Evolutionary conservation across 2,888 invertebrate genomes (phyloP).

Genomic region (Volucella inanis): DNA sequence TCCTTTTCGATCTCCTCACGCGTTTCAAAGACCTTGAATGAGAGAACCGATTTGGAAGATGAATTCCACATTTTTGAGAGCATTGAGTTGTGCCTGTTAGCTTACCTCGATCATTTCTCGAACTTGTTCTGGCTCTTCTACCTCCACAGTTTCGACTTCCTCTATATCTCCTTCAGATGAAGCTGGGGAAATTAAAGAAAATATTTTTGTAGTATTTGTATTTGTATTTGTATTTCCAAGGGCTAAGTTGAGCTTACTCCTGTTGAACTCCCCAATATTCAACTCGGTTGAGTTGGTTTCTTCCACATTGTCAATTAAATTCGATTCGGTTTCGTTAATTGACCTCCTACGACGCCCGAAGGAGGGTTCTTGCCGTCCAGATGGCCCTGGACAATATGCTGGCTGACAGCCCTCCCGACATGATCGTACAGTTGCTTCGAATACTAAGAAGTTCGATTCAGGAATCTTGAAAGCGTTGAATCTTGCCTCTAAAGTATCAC

Average conservation of each 20-base stretch:
- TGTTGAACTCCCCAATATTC: conserved; percentile 78
- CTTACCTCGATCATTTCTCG: conserved; percentile 94
- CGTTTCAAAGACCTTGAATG: conserved; percentile 90
- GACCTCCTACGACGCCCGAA: conserved; percentile 89
- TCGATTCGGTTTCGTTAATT: conserved; percentile 80
- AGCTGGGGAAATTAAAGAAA: conserved; percentile 58
- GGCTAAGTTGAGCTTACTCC: conserved; percentile 70
- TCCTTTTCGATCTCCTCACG: conserved; percentile 88
- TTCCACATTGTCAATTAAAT: conserved; percentile 77
- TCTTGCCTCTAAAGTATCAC: conserved; percentile 94
- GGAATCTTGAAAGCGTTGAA: conserved; percentile 98
- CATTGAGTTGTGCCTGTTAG: not conserved
- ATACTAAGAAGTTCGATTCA: conserved; percentile 95
- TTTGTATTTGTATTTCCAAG: not conserved
- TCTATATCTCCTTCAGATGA: conserved; percentile 60
- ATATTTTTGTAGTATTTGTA: conserved; percentile 43
- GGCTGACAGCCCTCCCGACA: conserved; percentile 96
- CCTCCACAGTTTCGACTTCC: conserved; percentile 76
- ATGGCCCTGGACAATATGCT: conserved; percentile 91
- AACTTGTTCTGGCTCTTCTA: conserved; percentile 88
- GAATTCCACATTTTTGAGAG: not conserved
- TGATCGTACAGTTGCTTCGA: conserved; percentile 95
- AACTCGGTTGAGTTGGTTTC: conserved; percentile 79
- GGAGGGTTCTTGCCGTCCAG: conserved; percentile 91
- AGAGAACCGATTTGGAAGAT: not conserved